Conservation (phyloP, 2,888 invertebrate species). For the Acrocera orbiculus region DNA sequence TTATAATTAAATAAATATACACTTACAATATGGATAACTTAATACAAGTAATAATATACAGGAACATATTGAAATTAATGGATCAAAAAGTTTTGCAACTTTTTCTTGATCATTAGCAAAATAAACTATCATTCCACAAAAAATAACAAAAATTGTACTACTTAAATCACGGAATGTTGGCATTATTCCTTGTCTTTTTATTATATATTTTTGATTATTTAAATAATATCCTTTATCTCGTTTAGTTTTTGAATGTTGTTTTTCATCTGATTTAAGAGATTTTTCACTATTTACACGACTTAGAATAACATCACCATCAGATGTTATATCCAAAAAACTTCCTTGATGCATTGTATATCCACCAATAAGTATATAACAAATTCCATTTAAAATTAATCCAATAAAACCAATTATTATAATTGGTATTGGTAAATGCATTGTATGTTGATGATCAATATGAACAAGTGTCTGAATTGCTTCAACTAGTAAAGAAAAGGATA, state of each 20-base stretch:
- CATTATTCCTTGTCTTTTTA: slow-evolving; percentile 36
- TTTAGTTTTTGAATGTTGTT: slow-evolving; percentile 32
- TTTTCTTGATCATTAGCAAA: slow-evolving; percentile 36
- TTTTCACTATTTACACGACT: slow-evolving; percentile 26
- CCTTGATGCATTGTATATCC: slow-evolving; percentile 60
- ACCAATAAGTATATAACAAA: slow-evolving; percentile 66
- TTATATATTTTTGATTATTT: slow-evolving; percentile 18
- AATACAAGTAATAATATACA: slow-evolving; percentile 50
- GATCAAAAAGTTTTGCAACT: slow-evolving; percentile 56
- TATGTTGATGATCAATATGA: slow-evolving; percentile 53
- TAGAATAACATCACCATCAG: slow-evolving; percentile 41
- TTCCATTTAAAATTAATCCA: slow-evolving; percentile 55
- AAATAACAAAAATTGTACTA: slow-evolving; percentile 58
- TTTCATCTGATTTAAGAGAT: slow-evolving; percentile 28
- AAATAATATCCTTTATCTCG: too few species aligned
- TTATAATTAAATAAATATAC: slow-evolving; percentile 1
- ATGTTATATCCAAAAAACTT: slow-evolving; percentile 45
- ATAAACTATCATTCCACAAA: slow-evolving; percentile 42
- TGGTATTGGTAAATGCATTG: slow-evolving; percentile 54
- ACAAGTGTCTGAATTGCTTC: slow-evolving; percentile 67
- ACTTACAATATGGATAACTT: slow-evolving; percentile 68
- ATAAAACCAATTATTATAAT: slow-evolving; percentile 52
- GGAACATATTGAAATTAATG: slow-evolving; percentile 56
- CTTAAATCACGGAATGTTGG: slow-evolving; percentile 45
- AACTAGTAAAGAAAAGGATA: slow-evolving; percentile 63